Conservation (phyloP, 2,888 invertebrate genomes). For the Mactromeris polynyma region DNA sequence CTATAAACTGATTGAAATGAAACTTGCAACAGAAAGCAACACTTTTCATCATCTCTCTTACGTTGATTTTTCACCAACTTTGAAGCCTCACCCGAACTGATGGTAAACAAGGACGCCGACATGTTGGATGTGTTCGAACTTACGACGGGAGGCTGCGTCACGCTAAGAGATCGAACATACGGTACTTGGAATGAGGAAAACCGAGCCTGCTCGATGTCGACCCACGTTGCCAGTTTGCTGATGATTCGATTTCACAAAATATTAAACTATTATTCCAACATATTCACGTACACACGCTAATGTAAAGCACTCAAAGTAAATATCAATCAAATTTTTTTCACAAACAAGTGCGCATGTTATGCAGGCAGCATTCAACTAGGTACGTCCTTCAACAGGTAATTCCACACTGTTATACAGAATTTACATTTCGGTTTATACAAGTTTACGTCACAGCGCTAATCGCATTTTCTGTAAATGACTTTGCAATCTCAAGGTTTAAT, state of each 20-base stretch:
- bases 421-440: background rate
- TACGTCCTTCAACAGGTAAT: background rate
- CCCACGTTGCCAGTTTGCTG: conserved; percentile 61
- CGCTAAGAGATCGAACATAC: conserved; percentile 10
- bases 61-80: conserved; percentile 74
- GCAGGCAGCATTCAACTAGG: background rate
- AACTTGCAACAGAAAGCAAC: conserved; percentile 81
- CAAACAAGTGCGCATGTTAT: background rate
- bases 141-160: background rate
- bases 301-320: background rate
- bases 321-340: background rate
- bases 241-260: background rate
- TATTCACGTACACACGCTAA: background rate
- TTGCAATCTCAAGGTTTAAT: background rate
- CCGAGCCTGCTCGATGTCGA: conserved; percentile 36
- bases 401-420: background rate
- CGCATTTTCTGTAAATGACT: conserved; percentile 16
- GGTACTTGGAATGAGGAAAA: conserved; percentile 40
- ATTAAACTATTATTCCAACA: background rate
- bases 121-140: conserved; percentile 42
- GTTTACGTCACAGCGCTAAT: background rate
- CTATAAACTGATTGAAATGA: conserved; percentile 81
- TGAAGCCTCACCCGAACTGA: conserved; percentile 78
- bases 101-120: conserved; percentile 79
- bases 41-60: conserved; percentile 74